Evolutionary conservation across 2,797 vertebrate species (phyloP).

Genomic region (Spinus pinus): DNA sequence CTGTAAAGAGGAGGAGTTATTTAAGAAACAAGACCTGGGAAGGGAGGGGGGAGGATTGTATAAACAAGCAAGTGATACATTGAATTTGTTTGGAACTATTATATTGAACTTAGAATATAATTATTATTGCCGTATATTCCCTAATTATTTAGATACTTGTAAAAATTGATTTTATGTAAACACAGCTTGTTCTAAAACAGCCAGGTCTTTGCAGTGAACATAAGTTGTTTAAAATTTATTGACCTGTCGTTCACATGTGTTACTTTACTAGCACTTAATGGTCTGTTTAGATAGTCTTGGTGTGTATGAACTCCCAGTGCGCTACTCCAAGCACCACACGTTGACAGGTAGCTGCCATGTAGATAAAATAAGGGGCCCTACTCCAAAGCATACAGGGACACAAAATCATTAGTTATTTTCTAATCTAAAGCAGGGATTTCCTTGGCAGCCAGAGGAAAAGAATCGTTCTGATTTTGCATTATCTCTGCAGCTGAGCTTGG

Average conservation of each 20-base stretch:
- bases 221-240: slow-evolving; percentile 78
- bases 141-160: slow-evolving; percentile 79
- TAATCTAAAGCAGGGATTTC: slow-evolving; percentile 63
- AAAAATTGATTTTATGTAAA: slow-evolving; percentile 84
- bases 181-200: slow-evolving; percentile 60
- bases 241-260: slow-evolving; percentile 78
- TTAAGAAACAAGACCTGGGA: neutral
- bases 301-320: slow-evolving; percentile 75
- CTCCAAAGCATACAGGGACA: slow-evolving; percentile 51
- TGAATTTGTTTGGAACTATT: slow-evolving; percentile 16
- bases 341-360: slow-evolving; percentile 73
- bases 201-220: slow-evolving; percentile 63
- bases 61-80: slow-evolving; percentile 25
- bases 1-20: neutral
- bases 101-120: slow-evolving; percentile 40
- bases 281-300: slow-evolving; percentile 81
- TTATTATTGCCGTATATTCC: slow-evolving; percentile 51
- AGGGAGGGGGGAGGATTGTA: neutral
- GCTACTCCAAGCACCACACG: slow-evolving; percentile 64
- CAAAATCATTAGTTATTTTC: slow-evolving; percentile 67
- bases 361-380: slow-evolving; percentile 73
- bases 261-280: slow-evolving; percentile 81
- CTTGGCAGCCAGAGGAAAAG: slow-evolving; percentile 6
- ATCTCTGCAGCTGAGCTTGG: slow-evolving; percentile 1
- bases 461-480: neutral